Evolutionary conservation across 2,797 vertebrate genomes (phyloP), one percentile per base, ranked within the genome.

Genomic region (Ambastaia sidthimunki): DNA sequence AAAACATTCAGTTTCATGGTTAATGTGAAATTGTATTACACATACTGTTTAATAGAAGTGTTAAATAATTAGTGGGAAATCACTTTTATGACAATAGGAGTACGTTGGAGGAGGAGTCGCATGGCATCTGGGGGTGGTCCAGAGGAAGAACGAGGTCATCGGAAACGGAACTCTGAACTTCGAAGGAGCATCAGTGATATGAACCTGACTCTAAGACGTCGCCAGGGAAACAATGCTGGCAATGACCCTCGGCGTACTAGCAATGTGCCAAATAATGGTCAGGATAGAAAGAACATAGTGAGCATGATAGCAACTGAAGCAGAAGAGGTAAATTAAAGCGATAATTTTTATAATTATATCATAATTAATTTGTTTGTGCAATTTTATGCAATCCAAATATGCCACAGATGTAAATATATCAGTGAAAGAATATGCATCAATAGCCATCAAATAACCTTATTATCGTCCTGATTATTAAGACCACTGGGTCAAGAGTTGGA

Each of bases 181-280:
- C 91, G 96, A 68, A 94, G 96, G 82, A 97, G 96, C 86, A 96
- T 97, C 90, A 97, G 96, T 1, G 96, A 97, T 87, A 95, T 97
- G 93, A 96, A 97, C 89, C 87, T 98, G 76, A 97, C 94, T 88
- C 91, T 95, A 21, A 91, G 95, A 3, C 93, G 95, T 44, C 94
- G 96, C 21, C 94, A 94, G 62, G 93, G 94, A 66, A 94, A 94
- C 86, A 91, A 94, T 0, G 80, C 90, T 31, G 69, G 78, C 85
- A 90, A 86, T 25, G 92, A 93, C 16, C 78, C 86, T 18, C 85
- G 63, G 5, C 88, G 84, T 34, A 47, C 88, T 12, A 87, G 87
- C 75, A 90, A 84, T 74, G 80, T 79, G 25, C 47, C 86, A 0
- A 89, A 84, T 85, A 90, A 91, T 80, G 86, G 83, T 63, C 90